Conservation (phyloP, 2,888 invertebrate species). For the Drosophila cognata region DNA sequence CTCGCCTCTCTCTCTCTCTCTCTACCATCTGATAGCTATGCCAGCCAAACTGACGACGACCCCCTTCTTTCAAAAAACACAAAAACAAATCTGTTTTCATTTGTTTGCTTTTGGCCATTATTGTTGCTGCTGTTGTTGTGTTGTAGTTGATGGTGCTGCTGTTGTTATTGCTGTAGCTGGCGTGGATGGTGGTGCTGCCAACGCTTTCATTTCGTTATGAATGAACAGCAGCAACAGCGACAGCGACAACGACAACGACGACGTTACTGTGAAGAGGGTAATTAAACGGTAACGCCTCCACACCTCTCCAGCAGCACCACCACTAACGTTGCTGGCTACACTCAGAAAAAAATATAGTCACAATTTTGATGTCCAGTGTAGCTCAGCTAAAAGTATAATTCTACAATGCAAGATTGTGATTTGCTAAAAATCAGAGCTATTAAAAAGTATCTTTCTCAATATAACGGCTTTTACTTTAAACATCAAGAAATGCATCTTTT, state of each 20-base stretch:
- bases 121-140: constrained; percentile 9
- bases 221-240: constrained; percentile 51
- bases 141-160: constrained; percentile 5
- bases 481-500: too few relatives aligned
- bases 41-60: constrained; percentile 64
- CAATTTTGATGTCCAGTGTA: constrained; percentile 19
- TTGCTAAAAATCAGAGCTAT: not conserved
- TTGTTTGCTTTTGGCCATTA: constrained; percentile 10
- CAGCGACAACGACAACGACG: constrained; percentile 20
- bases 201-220: constrained; percentile 62
- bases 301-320: constrained; percentile 4
- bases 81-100: constrained; percentile 35
- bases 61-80: constrained; percentile 4
- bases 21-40: constrained; percentile 11
- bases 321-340: not conserved
- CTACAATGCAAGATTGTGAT: not conserved
- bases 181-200: constrained; percentile 8
- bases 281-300: constrained; percentile 56
- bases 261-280: constrained; percentile 42
- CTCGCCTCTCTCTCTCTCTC: not conserved
- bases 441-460: too few relatives aligned
- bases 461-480: too few relatives aligned
- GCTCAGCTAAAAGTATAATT: not conserved
- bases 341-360: not conserved
- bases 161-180: constrained; percentile 4